Conservation (phyloP, 2,888 invertebrate genomes). For the Vesta saturnalis region DNA sequence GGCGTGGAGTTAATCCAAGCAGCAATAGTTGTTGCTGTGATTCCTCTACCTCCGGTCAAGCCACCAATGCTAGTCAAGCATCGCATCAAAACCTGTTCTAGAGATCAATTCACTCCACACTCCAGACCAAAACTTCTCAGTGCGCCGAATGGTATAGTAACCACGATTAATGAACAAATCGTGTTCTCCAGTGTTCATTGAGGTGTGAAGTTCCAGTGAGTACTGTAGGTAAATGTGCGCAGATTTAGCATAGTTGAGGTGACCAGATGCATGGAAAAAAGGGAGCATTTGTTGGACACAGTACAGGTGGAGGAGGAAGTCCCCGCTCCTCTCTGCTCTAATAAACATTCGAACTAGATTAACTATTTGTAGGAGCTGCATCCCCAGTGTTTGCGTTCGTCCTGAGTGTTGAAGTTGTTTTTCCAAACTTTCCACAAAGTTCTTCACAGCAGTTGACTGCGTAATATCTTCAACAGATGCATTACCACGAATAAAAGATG, state of each 20-base stretch:
- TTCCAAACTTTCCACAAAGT: too few relatives aligned
- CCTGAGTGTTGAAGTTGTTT: too few relatives aligned
- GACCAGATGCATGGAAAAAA: background rate
- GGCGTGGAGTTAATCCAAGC: slow-evolving; percentile 7
- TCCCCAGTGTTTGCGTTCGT: too few relatives aligned
- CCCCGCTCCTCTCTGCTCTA: background rate
- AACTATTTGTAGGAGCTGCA: too few relatives aligned
- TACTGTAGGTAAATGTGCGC: too few relatives aligned
- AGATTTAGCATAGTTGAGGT: too few relatives aligned
- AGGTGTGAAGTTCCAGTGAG: too few relatives aligned
- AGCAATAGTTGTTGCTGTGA: slow-evolving; percentile 10
- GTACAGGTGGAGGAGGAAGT: background rate
- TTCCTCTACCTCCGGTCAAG: too few relatives aligned
- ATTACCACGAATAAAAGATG: background rate
- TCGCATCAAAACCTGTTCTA: slow-evolving; percentile 12
- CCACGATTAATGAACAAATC: slow-evolving; percentile 4
- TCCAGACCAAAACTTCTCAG: slow-evolving; percentile 12
- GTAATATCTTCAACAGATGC: too few relatives aligned
- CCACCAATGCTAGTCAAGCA: slow-evolving; percentile 15
- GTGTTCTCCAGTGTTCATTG: background rate
- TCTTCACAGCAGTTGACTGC: background rate
- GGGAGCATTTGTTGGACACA: background rate
- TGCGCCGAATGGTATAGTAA: slow-evolving; percentile 9
- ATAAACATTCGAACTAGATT: too few relatives aligned
- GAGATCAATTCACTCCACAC: slow-evolving; percentile 7